Conservation (phyloP, 2,113 vertebrate genomes). For the Trachemys scripta region DNA sequence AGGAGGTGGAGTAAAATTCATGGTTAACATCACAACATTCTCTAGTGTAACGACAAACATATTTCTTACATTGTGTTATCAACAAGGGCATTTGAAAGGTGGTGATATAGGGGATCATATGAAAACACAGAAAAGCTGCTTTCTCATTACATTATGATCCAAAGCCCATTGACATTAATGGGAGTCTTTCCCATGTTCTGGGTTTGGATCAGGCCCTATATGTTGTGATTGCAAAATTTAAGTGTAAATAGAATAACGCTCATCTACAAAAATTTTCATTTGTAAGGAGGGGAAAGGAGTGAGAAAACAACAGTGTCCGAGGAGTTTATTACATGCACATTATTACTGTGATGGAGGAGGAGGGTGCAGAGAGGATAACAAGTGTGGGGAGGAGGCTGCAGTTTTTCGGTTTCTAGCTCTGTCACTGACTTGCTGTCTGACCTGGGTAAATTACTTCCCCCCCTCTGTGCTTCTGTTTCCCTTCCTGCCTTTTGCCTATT, state of each 20-base stretch:
- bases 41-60: background rate
- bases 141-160: background rate
- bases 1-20: background rate
- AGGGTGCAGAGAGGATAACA: background rate
- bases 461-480: background rate
- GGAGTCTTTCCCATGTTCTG: background rate
- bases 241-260: background rate
- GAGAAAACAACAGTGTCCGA: background rate
- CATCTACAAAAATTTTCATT: background rate
- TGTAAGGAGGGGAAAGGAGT: background rate
- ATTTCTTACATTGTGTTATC: background rate
- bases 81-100: background rate
- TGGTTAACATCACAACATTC: background rate
- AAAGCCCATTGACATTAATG: rapidly evolving
- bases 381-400: background rate
- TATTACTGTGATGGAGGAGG: background rate
- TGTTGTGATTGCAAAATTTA: background rate
- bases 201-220: background rate
- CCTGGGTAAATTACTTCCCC: background rate
- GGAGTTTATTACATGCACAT: rapidly evolving
- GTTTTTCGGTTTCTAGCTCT: background rate
- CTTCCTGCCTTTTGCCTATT: background rate
- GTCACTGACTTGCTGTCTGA: background rate
- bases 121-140: background rate
- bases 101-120: background rate